These are phyloP conservation scores for Parnassius apollo DNA, from an alignment of 2,888 invertebrate genomes.

Conservation along the genomic window DNA sequence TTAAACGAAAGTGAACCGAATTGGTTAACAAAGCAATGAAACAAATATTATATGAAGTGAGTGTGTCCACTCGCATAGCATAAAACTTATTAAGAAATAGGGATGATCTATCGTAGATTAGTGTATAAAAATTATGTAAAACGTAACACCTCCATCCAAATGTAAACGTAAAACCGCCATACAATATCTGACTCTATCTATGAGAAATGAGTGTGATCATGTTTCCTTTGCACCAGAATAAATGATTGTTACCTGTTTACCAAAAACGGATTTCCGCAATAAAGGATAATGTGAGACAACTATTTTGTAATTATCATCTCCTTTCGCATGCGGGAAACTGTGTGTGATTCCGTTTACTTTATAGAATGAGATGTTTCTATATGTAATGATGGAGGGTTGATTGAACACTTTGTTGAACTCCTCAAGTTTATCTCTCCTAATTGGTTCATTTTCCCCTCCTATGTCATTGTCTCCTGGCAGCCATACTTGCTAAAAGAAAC, in stretches of 20 bases:
- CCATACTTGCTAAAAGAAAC: constrained; percentile 85
- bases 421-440: constrained; percentile 84
- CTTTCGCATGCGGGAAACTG: constrained; percentile 77
- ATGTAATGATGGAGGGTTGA: constrained; percentile 83
- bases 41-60: too few relatives aligned
- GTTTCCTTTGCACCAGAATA: too few relatives aligned
- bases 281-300: constrained; percentile 89
- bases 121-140: too few relatives aligned
- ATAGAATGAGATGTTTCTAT: constrained; percentile 84
- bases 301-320: constrained; percentile 79
- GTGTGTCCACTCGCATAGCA: too few relatives aligned
- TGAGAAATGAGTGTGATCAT: too few relatives aligned
- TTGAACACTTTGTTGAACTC: constrained; percentile 89
- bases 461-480: constrained; percentile 98
- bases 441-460: constrained; percentile 93
- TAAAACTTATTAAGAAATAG: too few relatives aligned
- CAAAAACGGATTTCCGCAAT: constrained; percentile 51
- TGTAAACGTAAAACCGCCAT: too few relatives aligned
- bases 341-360: constrained; percentile 87
- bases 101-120: too few relatives aligned
- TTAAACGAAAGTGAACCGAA: too few relatives aligned
- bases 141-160: too few relatives aligned
- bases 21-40: too few relatives aligned
- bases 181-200: too few relatives aligned
- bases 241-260: constrained; percentile 56